phyloP scores from a whole-genome alignment of 2,797 vertebrate genomes.

The Pitangus sulphuratus region DNA sequence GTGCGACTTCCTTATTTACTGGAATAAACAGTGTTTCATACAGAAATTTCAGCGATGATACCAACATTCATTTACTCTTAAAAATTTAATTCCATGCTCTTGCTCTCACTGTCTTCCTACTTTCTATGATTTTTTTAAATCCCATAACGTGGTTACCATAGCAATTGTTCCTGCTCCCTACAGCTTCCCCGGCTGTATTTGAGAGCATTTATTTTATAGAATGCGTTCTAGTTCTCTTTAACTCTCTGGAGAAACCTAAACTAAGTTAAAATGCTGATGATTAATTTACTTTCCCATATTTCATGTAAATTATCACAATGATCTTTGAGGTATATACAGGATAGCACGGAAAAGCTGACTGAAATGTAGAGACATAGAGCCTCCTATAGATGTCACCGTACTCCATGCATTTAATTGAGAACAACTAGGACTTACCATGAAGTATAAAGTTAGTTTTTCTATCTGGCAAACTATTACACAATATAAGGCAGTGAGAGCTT shows the following conservation, averaged over 20 bases:
- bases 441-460: neutral
- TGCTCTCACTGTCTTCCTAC: neutral
- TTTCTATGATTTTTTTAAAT: constrained; percentile 44
- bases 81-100: neutral
- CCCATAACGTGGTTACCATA: constrained; percentile 64
- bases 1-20: neutral
- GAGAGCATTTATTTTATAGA: constrained; percentile 30
- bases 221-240: constrained; percentile 13
- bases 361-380: constrained; percentile 15
- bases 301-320: neutral
- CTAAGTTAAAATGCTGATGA: constrained; percentile 14
- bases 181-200: constrained; percentile 21
- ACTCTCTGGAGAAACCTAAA: neutral
- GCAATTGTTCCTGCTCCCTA: constrained; percentile 62
- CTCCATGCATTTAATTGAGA: constrained; percentile 54
- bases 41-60: neutral
- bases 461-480: constrained; percentile 17
- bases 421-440: neutral
- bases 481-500: neutral
- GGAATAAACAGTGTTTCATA: neutral
- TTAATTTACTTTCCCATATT: constrained; percentile 41
- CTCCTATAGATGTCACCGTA: constrained; percentile 77
- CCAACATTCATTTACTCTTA: neutral
- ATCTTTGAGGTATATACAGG: neutral
- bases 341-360: neutral